Evolutionary conservation across 2,113 vertebrate species (phyloP).

Genomic region (Esox niger): DNA sequence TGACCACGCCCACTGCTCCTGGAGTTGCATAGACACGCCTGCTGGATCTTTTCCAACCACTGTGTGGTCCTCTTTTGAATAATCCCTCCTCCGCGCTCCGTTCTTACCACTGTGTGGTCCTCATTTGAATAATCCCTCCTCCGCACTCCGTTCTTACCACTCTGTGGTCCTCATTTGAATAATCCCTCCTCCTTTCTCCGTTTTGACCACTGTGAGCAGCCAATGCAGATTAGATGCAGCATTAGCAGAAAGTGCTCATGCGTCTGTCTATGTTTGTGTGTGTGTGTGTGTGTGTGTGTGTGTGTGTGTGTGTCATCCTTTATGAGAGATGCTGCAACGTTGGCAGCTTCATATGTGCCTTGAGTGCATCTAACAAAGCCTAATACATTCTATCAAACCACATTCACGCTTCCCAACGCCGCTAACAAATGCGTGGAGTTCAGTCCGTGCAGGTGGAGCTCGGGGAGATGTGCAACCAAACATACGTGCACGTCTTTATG

Average conservation of each 20-base stretch:
- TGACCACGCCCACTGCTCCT: background rate
- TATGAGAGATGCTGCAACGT: constrained; percentile 15
- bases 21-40: constrained; percentile 34
- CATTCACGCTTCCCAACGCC: constrained; percentile 10
- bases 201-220: constrained; percentile 32
- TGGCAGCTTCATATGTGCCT: constrained; percentile 33
- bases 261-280: too few species aligned
- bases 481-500: constrained; percentile 7
- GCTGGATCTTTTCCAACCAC: constrained; percentile 10
- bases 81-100: constrained; percentile 34
- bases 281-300: too few species aligned
- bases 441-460: background rate
- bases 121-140: constrained; percentile 33
- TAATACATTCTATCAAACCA: constrained; percentile 30
- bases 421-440: background rate
- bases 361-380: constrained; percentile 18
- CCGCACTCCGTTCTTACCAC: constrained; percentile 8
- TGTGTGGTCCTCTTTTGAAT: constrained; percentile 13
- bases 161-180: constrained; percentile 13
- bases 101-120: constrained; percentile 34
- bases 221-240: constrained; percentile 39
- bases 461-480: background rate
- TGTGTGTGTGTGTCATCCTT: too few species aligned
- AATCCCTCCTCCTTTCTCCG: constrained; percentile 37
- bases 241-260: too few species aligned